phyloP scores from a whole-genome alignment of 2,113 vertebrate genomes.

The Malurus elegans region DNA sequence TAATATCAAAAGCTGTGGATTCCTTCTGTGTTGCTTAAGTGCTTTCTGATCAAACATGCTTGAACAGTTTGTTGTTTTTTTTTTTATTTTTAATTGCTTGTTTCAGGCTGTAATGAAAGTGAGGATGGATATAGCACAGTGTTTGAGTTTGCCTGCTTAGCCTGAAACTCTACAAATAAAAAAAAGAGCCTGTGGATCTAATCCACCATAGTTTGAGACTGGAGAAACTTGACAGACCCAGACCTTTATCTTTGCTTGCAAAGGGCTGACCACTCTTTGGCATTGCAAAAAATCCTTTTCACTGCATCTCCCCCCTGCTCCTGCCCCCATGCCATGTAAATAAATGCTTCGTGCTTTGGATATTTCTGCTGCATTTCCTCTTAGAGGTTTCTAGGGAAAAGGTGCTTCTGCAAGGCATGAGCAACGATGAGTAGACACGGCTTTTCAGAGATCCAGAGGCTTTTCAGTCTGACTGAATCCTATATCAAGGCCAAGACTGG shows the following conservation, averaged over 20 bases:
- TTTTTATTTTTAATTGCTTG: slow-evolving; percentile 13
- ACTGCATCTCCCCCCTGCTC: rapidly evolving
- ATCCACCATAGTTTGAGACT: background rate
- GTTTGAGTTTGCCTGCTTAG: background rate
- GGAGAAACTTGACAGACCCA: background rate
- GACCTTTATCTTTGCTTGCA: background rate
- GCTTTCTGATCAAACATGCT: slow-evolving; percentile 60
- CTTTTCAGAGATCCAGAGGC: background rate
- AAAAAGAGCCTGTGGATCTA: background rate
- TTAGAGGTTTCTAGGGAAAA: background rate
- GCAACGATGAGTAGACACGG: background rate
- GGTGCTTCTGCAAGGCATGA: background rate
- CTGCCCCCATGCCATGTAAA: background rate
- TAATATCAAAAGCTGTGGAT: slow-evolving; percentile 68
- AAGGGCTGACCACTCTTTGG: background rate
- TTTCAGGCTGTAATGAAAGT: background rate
- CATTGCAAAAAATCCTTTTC: background rate
- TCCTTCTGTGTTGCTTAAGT: slow-evolving; percentile 50
- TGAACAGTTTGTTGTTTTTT: background rate
- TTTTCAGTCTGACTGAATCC: background rate
- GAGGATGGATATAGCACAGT: background rate
- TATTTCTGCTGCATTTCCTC: background rate
- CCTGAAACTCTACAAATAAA: background rate
- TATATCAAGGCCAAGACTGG: background rate
- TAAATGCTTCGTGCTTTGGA: background rate